A percentile compares a stretch with the other conserved stretches of the same genome.
Conservation (phyloP, 2,797 vertebrate genomes). For the Ispidina picta region DNA sequence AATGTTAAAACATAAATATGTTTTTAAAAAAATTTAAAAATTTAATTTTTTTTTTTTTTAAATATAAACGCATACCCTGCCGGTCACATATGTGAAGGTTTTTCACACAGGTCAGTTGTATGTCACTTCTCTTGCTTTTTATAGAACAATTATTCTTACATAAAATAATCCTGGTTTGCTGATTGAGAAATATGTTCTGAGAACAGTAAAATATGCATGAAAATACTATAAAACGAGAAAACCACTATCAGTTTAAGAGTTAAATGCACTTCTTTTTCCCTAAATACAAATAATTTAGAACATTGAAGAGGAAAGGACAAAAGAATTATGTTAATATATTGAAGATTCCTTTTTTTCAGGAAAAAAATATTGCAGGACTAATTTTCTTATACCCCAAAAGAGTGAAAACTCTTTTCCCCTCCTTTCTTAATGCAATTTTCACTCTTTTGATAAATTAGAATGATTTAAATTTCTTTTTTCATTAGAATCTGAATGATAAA, state of each 20-base stretch:
- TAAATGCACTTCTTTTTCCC: background rate
- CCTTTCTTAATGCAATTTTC: constrained; percentile 12
- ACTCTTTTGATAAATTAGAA: constrained; percentile 59
- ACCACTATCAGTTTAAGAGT: background rate
- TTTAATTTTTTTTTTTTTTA: no score
- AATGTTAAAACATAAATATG: background rate
- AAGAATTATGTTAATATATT: constrained; percentile 32
- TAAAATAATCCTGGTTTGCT: background rate
- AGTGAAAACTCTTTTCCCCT: background rate
- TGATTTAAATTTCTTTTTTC: constrained; percentile 58
- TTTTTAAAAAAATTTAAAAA: no score
- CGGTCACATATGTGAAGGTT: background rate
- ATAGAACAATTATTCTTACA: background rate
- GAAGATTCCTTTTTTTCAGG: constrained; percentile 19
- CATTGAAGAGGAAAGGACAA: constrained; percentile 14
- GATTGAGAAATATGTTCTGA: background rate
- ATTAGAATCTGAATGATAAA: constrained; percentile 58
- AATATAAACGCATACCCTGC: background rate
- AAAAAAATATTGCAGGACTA: constrained; percentile 16
- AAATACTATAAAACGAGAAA: background rate
- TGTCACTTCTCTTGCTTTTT: background rate
- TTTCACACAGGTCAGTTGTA: background rate
- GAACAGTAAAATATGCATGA: background rate
- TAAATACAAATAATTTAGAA: constrained; percentile 5
- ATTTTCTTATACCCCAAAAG: constrained; percentile 55